phyloP scores from a whole-genome alignment of 2,797 vertebrate genomes.

The Hippopotamyrus pictus region DNA sequence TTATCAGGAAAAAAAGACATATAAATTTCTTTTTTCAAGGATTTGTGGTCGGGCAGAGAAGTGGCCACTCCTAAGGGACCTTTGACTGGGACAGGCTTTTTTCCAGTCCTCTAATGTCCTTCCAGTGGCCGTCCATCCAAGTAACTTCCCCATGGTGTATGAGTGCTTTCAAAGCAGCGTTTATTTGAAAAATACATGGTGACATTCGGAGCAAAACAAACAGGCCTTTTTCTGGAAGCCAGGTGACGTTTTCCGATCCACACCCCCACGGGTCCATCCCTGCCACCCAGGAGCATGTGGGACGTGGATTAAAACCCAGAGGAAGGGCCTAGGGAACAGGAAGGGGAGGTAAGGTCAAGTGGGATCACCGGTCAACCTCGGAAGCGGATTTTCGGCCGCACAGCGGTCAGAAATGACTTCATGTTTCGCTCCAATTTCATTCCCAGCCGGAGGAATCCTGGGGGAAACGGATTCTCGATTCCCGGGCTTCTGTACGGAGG shows the following conservation, averaged over 20 bases:
- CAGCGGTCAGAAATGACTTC: slow-evolving; percentile 51
- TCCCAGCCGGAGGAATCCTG: background rate
- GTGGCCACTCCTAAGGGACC: slow-evolving; percentile 25
- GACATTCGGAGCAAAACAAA: slow-evolving; percentile 25
- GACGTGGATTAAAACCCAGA: slow-evolving; percentile 42
- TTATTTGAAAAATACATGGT: slow-evolving; percentile 20
- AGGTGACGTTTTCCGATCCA: slow-evolving; percentile 16
- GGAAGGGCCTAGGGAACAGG: slow-evolving; percentile 21
- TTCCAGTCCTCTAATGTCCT: slow-evolving; percentile 1
- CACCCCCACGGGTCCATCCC: slow-evolving; percentile 38
- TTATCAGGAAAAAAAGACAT: background rate
- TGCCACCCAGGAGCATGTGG: slow-evolving; percentile 38
- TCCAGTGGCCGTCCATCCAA: background rate
- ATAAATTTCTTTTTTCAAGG: slow-evolving; percentile 27
- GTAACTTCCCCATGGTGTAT: background rate
- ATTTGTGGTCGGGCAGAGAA: slow-evolving; percentile 38
- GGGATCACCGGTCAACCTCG: slow-evolving; percentile 44
- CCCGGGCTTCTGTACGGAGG: background rate
- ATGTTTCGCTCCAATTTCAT: slow-evolving; percentile 41
- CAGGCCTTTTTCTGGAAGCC: slow-evolving; percentile 2
- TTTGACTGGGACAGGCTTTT: slow-evolving; percentile 14
- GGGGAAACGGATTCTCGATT: background rate
- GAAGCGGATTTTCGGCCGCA: slow-evolving; percentile 53
- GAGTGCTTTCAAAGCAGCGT: slow-evolving; percentile 13
- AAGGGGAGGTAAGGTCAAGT: slow-evolving; percentile 29